Evolutionary conservation across 2,888 invertebrate species (phyloP).

Genomic region (Drosophila siamana): DNA sequence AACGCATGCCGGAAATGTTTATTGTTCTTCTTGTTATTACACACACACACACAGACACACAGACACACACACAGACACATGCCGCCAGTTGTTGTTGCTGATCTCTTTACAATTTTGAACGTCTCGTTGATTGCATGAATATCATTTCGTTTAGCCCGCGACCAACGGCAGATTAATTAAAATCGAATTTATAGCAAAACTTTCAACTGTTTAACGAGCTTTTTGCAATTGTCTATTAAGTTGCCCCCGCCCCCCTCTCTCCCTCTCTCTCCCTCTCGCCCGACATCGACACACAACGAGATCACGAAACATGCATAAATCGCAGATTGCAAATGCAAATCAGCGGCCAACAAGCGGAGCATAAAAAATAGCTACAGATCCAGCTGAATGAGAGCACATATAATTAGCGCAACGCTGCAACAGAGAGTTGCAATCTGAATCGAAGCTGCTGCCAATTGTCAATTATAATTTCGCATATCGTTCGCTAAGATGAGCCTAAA

Average conservation of each 20-base stretch:
- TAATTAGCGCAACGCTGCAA: no score
- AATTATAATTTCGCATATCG: no score
- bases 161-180: slow-evolving; percentile 52
- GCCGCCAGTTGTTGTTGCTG: slow-evolving; percentile 18
- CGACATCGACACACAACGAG: slow-evolving; percentile 1
- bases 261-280: not conserved
- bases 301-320: slow-evolving; percentile 13
- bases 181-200: slow-evolving; percentile 44
- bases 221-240: slow-evolving; percentile 12
- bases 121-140: slow-evolving; percentile 57
- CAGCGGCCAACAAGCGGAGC: not conserved
- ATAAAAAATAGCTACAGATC: not conserved
- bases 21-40: slow-evolving; percentile 46
- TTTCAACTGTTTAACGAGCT: slow-evolving; percentile 27
- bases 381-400: no score
- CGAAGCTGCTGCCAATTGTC: no score
- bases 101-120: slow-evolving; percentile 46
- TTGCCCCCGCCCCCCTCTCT: no score
- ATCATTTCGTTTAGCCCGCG: slow-evolving; percentile 47
- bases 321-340: slow-evolving; percentile 7
- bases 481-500: no score
- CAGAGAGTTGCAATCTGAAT: no score
- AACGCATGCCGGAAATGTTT: slow-evolving; percentile 71
- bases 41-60: no score
- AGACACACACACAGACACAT: no score